Evolutionary conservation across 2,797 vertebrate genomes (phyloP).

Genomic region (Liparis tanakae): DNA sequence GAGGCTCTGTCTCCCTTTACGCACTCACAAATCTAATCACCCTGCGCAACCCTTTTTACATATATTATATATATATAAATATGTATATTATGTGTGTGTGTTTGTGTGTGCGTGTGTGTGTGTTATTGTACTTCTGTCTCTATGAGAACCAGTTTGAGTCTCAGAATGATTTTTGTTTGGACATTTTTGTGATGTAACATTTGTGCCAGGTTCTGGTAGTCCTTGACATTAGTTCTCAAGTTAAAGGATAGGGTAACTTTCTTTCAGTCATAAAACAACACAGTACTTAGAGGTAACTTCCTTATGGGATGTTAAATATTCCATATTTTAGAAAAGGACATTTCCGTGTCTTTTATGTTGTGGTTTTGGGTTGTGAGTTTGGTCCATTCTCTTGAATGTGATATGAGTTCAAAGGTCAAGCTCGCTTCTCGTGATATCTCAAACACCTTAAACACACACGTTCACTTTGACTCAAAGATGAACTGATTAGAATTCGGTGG

Average conservation of each 20-base stretch:
- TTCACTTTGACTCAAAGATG: not conserved
- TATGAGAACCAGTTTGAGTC: conserved; percentile 8
- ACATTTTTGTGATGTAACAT: not conserved
- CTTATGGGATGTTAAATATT: not conserved
- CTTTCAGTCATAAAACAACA: not conserved
- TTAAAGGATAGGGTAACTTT: not conserved
- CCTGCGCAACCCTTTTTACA: conserved; percentile 6
- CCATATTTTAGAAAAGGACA: not conserved
- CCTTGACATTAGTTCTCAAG: not conserved
- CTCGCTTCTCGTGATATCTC: not conserved
- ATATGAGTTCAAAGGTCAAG: not conserved
- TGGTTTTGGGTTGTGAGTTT: not conserved
- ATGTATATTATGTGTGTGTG: not conserved
- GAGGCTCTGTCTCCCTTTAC: conserved; percentile 41
- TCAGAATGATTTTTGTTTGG: not conserved
- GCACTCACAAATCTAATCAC: conserved; percentile 48
- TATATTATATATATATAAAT: not conserved
- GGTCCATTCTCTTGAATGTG: not conserved
- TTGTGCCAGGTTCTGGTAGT: not conserved
- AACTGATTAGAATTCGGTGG: not conserved
- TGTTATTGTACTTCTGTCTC: conserved; percentile 1
- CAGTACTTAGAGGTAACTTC: not conserved
- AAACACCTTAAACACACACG: not conserved
- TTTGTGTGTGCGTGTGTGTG: not conserved
- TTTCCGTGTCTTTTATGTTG: not conserved